Evolutionary conservation across 2,888 invertebrate genomes (phyloP).

Genomic region (Leucoma salicis): DNA sequence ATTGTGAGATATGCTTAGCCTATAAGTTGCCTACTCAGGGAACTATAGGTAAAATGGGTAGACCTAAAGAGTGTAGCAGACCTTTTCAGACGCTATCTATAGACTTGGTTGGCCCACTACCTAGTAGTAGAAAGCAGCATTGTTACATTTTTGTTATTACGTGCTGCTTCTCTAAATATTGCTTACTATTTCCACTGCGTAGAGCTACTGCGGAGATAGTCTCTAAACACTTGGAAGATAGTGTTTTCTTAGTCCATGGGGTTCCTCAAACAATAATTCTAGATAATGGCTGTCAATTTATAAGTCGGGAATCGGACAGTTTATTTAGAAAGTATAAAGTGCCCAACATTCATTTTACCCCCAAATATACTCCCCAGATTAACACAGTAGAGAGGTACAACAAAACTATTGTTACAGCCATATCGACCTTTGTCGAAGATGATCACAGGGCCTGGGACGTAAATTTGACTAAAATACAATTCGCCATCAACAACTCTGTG

Average conservation of each 20-base stretch:
- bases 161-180: background rate
- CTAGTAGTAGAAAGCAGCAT: slow-evolving; percentile 6
- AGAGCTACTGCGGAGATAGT: background rate
- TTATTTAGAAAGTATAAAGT: slow-evolving; percentile 28
- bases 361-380: slow-evolving; percentile 4
- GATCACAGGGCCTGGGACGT: slow-evolving; percentile 1
- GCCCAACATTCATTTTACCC: slow-evolving; percentile 21
- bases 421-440: background rate
- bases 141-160: background rate
- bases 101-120: slow-evolving; percentile 20
- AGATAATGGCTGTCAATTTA: slow-evolving; percentile 34
- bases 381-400: slow-evolving; percentile 27
- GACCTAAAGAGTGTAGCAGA: too few species aligned
- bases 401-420: slow-evolving; percentile 1
- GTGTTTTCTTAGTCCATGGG: slow-evolving; percentile 34
- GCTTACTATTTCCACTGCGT: background rate
- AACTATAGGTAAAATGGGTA: slow-evolving; percentile 22
- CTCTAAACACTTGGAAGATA: slow-evolving; percentile 4
- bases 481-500: background rate
- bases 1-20: slow-evolving; percentile 4
- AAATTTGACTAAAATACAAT: background rate
- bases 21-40: slow-evolving; percentile 18
- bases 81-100: slow-evolving; percentile 14
- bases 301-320: slow-evolving; percentile 3
- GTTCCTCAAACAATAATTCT: slow-evolving; percentile 29